These are phyloP conservation scores for Salpingus planirostris DNA, from an alignment of 2,888 invertebrate genomes.

Conservation along the genomic window DNA sequence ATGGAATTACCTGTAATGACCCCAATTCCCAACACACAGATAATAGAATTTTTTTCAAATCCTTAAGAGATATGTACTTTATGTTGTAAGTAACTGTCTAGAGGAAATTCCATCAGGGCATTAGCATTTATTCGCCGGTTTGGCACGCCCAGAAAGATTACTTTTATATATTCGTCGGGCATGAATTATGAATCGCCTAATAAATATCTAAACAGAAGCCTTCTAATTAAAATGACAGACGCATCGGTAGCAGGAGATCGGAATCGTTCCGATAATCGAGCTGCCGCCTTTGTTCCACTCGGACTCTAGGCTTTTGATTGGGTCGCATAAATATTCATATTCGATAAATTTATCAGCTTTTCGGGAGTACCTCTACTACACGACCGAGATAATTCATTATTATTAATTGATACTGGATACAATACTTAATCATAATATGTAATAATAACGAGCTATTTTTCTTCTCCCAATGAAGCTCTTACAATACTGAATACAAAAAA, in stretches of 20 bases:
- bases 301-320: constrained; percentile 11
- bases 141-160: not conserved
- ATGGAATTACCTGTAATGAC: too few species aligned
- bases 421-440: constrained; percentile 14
- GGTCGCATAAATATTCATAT: constrained; percentile 22
- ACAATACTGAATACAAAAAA: too few species aligned
- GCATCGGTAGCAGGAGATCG: constrained; percentile 20
- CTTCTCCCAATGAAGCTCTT: too few species aligned
- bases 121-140: too few species aligned
- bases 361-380: constrained; percentile 8
- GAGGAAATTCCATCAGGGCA: too few species aligned
- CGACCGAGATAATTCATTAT: constrained; percentile 12
- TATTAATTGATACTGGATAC: constrained; percentile 14
- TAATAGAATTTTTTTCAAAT: too few species aligned
- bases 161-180: not conserved
- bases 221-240: constrained; percentile 25
- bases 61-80: too few species aligned
- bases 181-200: constrained; percentile 6
- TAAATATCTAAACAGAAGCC: constrained; percentile 27
- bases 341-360: constrained; percentile 19
- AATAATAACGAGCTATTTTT: too few species aligned
- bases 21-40: too few species aligned
- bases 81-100: too few species aligned
- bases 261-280: constrained; percentile 14
- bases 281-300: constrained; percentile 13